Evolutionary conservation across 2,113 vertebrate genomes (phyloP).

Genomic region (Cryptoleucopteryx plumbea): DNA sequence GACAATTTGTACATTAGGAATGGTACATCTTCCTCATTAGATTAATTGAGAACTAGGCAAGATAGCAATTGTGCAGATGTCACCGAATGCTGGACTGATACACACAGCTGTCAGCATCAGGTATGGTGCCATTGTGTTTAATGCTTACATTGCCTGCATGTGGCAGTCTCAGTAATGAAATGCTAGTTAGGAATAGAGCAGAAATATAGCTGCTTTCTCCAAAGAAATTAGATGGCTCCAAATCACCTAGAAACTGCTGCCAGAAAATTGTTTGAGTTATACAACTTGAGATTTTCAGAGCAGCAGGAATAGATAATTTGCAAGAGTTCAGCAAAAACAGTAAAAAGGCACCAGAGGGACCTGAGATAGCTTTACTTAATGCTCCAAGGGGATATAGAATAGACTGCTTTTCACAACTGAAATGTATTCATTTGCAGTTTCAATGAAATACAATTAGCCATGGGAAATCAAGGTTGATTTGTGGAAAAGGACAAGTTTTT

Average conservation of each 20-base stretch:
- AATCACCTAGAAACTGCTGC: background rate
- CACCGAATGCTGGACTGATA: background rate
- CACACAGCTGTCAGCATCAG: background rate
- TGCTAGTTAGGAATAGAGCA: background rate
- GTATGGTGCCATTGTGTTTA: background rate
- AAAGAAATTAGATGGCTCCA: background rate
- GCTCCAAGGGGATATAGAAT: background rate
- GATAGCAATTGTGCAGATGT: background rate
- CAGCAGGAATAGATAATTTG: background rate
- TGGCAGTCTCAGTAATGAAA: background rate
- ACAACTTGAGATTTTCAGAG: background rate
- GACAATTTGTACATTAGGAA: background rate
- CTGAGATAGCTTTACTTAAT: background rate
- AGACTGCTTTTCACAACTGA: background rate
- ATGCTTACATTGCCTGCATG: background rate
- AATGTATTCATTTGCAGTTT: background rate
- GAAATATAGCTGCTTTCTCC: background rate
- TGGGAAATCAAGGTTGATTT: background rate
- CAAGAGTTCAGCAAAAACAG: background rate
- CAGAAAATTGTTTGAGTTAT: background rate
- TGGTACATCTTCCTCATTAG: background rate
- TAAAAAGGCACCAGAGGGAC: background rate
- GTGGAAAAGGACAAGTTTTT: background rate
- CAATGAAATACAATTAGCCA: background rate
- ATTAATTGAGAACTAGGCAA: constrained; percentile 4